Evolutionary conservation across 2,888 invertebrate species (phyloP), one percentile per base, ranked within the genome.

Genomic region (Dorcus hopei): DNA sequence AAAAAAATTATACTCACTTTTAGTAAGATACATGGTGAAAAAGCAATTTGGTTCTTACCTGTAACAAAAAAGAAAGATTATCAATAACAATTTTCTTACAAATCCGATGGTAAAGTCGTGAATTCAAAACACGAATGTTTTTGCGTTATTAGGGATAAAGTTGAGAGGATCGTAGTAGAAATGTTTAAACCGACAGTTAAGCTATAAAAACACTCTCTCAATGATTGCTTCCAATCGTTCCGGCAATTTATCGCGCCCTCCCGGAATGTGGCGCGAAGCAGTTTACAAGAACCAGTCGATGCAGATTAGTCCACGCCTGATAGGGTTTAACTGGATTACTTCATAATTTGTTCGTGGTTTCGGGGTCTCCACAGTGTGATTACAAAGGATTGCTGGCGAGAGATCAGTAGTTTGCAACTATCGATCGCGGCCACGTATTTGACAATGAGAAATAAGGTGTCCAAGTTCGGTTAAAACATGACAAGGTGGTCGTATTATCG

Each of bases 261-360:
- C 62, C 61, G 62, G 65, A 62, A 61, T 63, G 23, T 58, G 61
- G 58, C 49, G 56, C 58, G 63, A 66, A 65, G 62, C 61, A 63
- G 54, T 65, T 60, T 61, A 61, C 62, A 66, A 66, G 63, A 67
- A 65, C 66, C 9, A 66, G 61, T 68, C 63, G 64, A 66, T 67
- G 68, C 62, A 67, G 65, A 68, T 68, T 65, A 69, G 64, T 68
- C 59, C 59, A 61, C 62, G 65, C 65, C 64, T 60, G 65, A 65
- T 63, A 60, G 63, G 63, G 61, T 64, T 66, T 65, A 67, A 66
- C 63, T 62, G 67, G 66, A 65, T 66, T 68, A 66, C 65, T 67
- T 65, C 64, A 68, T 67, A 66, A 69, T 68, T 69, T 67, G 68
- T 68, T 65, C 61, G 63, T 53, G 69, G 67, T 68, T 65, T 62